Conservation (phyloP, 2,888 invertebrate genomes). For the Dolichopus griseipennis region DNA sequence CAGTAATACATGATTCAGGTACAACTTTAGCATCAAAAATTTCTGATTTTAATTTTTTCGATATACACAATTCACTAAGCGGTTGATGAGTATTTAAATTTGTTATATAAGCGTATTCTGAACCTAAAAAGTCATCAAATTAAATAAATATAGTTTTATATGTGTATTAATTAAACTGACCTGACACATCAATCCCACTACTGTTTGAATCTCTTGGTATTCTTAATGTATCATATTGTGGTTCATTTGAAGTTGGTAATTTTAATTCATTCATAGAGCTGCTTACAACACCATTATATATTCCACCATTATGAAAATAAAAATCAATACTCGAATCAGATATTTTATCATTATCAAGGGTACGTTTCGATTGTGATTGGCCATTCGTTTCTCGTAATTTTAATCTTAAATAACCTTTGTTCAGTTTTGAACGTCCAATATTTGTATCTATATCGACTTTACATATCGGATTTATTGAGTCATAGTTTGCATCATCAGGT, state of each 20-base stretch:
- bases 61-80: constrained; percentile 35
- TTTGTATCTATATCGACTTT: constrained; percentile 51
- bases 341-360: constrained; percentile 22
- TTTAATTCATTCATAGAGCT: not conserved
- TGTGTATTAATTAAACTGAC: constrained; percentile 17
- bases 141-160: too few species aligned
- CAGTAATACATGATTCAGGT: constrained; percentile 35
- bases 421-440: constrained; percentile 19
- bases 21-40: constrained; percentile 29
- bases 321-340: constrained; percentile 8
- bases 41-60: constrained; percentile 18
- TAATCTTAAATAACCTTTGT: constrained; percentile 35
- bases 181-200: not conserved
- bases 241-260: not conserved
- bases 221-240: not conserved
- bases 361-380: not conserved
- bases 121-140: constrained; percentile 18
- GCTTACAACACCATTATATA: not conserved
- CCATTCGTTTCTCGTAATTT: constrained; percentile 30
- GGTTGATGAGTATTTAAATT: constrained; percentile 52
- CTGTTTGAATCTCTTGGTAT: not conserved
- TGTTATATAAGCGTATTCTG: constrained; percentile 52
- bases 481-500: constrained; percentile 50
- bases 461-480: constrained; percentile 48
- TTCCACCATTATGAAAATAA: not conserved